Conservation (phyloP, 1,140 invertebrate genomes). For the Pachyrhynchus sulphureomaculatus region DNA sequence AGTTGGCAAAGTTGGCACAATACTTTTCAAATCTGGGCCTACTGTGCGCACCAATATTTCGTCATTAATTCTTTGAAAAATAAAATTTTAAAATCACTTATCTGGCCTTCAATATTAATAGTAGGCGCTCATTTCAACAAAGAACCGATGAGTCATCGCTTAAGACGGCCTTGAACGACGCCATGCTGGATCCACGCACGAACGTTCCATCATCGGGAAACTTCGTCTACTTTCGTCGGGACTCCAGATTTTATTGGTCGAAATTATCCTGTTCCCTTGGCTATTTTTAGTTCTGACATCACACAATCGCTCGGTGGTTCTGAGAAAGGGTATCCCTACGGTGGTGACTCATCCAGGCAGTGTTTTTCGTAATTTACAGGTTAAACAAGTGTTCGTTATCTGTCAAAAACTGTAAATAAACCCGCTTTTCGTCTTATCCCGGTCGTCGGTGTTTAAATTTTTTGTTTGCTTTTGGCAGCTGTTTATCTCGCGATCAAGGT, state of each 20-base stretch:
- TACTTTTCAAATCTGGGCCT: no score
- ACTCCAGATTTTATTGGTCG: slow-evolving; percentile 11
- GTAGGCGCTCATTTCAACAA: no score
- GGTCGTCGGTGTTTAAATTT: neutral
- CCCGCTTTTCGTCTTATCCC: slow-evolving; percentile 9
- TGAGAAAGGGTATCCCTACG: slow-evolving; percentile 46
- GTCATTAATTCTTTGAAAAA: no score
- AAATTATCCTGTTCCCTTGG: neutral
- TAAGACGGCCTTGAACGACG: slow-evolving; percentile 26
- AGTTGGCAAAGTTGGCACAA: no score
- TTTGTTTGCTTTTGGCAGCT: slow-evolving; percentile 3
- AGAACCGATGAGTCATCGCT: slow-evolving; percentile 31
- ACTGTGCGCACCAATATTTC: no score
- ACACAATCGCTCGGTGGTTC: slow-evolving; percentile 45
- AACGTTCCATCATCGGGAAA: neutral
- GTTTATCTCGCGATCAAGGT: slow-evolving; percentile 12
- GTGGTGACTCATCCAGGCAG: slow-evolving; percentile 41
- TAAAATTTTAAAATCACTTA: no score
- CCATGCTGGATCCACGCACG: neutral
- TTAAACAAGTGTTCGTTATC: slow-evolving; percentile 31
- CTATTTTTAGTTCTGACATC: slow-evolving; percentile 50
- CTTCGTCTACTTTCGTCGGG: slow-evolving; percentile 15
- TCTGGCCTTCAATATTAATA: no score
- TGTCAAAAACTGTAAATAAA: slow-evolving; percentile 18
- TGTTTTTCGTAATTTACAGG: slow-evolving; percentile 31